These are phyloP conservation scores for Drosophila lacertosa DNA, from an alignment of 1,140 invertebrate genomes.

Conservation along the genomic window DNA sequence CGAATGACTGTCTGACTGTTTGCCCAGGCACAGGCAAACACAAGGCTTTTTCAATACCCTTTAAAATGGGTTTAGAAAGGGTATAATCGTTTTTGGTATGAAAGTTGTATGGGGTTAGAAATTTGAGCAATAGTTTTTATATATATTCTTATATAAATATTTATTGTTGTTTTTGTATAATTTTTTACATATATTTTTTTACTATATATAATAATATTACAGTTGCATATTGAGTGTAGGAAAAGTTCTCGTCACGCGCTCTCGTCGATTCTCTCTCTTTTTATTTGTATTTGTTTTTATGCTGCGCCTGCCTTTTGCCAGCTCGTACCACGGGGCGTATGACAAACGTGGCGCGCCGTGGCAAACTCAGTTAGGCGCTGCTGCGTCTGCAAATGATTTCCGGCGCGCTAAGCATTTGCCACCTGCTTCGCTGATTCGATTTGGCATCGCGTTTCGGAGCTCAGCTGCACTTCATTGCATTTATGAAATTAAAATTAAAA, in stretches of 20 bases:
- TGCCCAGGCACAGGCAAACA: conserved; percentile 2
- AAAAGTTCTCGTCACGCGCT: too few relatives aligned
- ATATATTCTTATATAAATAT: too few relatives aligned
- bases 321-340: conserved; percentile 37
- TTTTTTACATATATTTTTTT: too few relatives aligned
- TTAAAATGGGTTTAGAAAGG: too few relatives aligned
- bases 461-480: conserved; percentile 62
- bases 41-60: conserved; percentile 13
- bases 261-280: conserved; percentile 5
- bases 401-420: conserved; percentile 66
- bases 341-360: conserved; percentile 17
- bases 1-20: conserved; percentile 30
- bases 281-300: conserved; percentile 27
- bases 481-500: conserved; percentile 77
- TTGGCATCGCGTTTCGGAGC: conserved; percentile 20
- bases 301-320: conserved; percentile 18
- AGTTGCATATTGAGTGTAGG: too few relatives aligned
- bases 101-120: too few relatives aligned
- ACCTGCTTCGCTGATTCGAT: conserved; percentile 61
- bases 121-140: too few relatives aligned
- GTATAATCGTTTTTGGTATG: too few relatives aligned
- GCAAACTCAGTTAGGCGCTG: conserved; percentile 59
- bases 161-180: too few relatives aligned
- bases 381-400: conserved; percentile 66
- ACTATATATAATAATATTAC: too few relatives aligned